Evolutionary conservation across 2,113 vertebrate genomes (phyloP), one percentile per base, ranked within the genome.

Genomic region (Ifrita kowaldi): DNA sequence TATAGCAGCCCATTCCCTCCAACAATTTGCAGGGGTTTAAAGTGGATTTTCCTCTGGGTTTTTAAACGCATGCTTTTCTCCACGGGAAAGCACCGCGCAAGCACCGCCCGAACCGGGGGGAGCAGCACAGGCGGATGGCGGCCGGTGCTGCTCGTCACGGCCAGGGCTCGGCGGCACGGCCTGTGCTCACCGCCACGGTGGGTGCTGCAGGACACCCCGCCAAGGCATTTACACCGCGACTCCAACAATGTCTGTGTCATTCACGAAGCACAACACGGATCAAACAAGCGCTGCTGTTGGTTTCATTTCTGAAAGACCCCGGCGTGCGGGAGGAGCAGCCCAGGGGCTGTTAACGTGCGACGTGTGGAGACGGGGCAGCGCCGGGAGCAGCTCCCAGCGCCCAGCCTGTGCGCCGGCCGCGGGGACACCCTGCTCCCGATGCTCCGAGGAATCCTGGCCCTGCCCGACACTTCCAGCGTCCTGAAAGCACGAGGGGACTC

Each of bases 191-290:
- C 33, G 73, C 46, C 24, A 0, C 2, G 10, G 14, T 0, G 32
- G 46, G 47, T 14, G n/a, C 37, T 6, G 19, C 21, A 2, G 27
- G 55, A 28, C 55, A 30, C 16, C 55, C 35, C 53, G 24, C 44
- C 5, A 3, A 5, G 23, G 23, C 24, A 11, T 6, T 17, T 0
- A 24, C 39, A 39, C 75, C 21, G 4, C 3, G 12, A 13, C 41
- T 17, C 35, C 79, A 10, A 4, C 37, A 2, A 1, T 0, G 5
- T 2, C 12, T 0, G 52, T 12, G 62, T 14, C 41, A 1, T 10
- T 44, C 7, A 19, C 1, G 35, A 44, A 42, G 64, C 39, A 5
- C 56, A 3, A 4, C 70, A 1, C 37, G 24, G 46, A 6, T 14
- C 19, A 8, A 52, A 39, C 37, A 6, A 11, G 32, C 37, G 33